Conservation (phyloP, 2,113 vertebrate genomes). For the Megaceryle maxima region DNA sequence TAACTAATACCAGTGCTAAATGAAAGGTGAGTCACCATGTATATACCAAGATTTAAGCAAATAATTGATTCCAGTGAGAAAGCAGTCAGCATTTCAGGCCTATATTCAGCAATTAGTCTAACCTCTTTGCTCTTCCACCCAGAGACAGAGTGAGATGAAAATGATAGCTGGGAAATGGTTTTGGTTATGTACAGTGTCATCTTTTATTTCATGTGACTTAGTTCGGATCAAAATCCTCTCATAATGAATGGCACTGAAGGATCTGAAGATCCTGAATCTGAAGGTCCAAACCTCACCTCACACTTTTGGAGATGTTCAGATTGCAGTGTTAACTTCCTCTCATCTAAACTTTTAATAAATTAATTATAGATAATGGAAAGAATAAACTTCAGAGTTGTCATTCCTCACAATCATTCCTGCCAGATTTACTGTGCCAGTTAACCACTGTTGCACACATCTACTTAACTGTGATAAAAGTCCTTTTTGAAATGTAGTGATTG, state of each 20-base stretch:
- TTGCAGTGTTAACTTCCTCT: background rate
- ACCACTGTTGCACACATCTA: background rate
- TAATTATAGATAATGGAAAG: background rate
- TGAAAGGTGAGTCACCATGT: background rate
- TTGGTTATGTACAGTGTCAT: background rate
- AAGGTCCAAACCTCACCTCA: background rate
- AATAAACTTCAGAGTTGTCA: background rate
- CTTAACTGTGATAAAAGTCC: background rate
- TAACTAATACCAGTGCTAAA: background rate
- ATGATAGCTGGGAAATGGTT: background rate
- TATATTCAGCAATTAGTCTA: background rate
- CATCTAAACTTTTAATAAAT: background rate
- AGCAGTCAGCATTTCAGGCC: background rate
- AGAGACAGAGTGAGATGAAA: background rate
- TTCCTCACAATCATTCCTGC: background rate
- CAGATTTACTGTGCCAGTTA: background rate
- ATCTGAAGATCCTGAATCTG: background rate
- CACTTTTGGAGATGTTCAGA: background rate
- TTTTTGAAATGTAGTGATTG: slow-evolving; percentile 16
- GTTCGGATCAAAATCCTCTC: background rate
- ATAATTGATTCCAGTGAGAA: background rate
- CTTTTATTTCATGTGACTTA: background rate
- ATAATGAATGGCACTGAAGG: background rate
- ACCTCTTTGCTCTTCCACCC: background rate
- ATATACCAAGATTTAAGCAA: background rate